These are phyloP conservation scores for Catharus fuscescens DNA, from an alignment of 2,113 vertebrate genomes.

Conservation along the genomic window DNA sequence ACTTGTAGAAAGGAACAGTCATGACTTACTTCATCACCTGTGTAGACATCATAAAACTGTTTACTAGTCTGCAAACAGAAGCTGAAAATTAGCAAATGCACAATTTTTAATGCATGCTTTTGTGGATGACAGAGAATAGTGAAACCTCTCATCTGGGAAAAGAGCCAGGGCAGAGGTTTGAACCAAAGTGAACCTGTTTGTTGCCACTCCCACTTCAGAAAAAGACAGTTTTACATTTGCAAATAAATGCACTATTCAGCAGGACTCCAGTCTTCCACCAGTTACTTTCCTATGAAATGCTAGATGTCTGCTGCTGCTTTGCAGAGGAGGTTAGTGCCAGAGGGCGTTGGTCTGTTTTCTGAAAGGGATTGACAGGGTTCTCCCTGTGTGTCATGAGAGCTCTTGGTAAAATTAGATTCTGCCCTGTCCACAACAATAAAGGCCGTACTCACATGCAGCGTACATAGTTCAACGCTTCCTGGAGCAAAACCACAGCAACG, in stretches of 20 bases:
- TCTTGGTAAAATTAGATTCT: conserved; percentile 44
- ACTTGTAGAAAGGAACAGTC: neutral
- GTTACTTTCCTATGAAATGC: neutral
- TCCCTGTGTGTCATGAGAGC: conserved; percentile 17
- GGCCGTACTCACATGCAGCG: conserved; percentile 14
- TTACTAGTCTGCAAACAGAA: neutral
- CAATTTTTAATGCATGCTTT: neutral
- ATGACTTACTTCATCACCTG: neutral
- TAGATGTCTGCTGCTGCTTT: neutral
- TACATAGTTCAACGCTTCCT: neutral
- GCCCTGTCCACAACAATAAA: conserved; percentile 51
- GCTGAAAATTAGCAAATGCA: neutral
- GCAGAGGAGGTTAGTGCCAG: neutral
- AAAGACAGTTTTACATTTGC: neutral
- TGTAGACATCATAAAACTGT: neutral
- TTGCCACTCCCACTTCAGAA: neutral
- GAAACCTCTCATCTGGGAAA: neutral
- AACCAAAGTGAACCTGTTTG: neutral
- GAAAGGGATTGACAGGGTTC: neutral
- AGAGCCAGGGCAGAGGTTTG: neutral
- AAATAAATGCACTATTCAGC: neutral
- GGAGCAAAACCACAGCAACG: conserved; percentile 41
- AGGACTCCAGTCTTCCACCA: neutral
- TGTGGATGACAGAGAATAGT: neutral
- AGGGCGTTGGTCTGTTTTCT: conserved; percentile 38